Conservation (phyloP, 2,113 vertebrate species). For the Chunga burmeisteri region DNA sequence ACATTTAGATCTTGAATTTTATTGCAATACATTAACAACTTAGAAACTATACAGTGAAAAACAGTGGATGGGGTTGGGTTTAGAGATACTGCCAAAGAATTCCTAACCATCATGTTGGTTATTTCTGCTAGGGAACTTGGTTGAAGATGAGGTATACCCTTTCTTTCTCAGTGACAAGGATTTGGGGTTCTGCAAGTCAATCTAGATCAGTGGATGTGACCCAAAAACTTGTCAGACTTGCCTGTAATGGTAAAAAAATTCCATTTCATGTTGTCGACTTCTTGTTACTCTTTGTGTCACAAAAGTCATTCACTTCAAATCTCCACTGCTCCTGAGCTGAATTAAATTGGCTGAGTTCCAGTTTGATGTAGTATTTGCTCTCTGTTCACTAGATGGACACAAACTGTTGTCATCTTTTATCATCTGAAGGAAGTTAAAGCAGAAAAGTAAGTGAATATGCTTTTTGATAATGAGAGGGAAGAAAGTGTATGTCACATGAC, state of each 20-base stretch:
- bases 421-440: not conserved
- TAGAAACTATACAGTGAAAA: not conserved
- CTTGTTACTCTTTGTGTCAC: slow-evolving; percentile 43
- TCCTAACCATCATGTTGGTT: not conserved
- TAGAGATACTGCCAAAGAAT: not conserved
- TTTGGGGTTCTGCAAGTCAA: not conserved
- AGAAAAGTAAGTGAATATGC: not conserved
- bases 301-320: slow-evolving; percentile 41
- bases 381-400: not conserved
- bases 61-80: not conserved
- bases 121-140: not conserved
- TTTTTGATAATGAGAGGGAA: not conserved
- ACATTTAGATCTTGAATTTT: not conserved
- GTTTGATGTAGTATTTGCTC: slow-evolving; percentile 6
- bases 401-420: not conserved
- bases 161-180: not conserved
- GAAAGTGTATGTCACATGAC: not conserved
- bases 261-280: not conserved
- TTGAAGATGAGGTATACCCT: not conserved
- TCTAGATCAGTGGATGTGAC: slow-evolving; percentile 11
- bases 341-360: not conserved
- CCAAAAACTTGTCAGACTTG: slow-evolving; percentile 23
- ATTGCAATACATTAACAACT: not conserved
- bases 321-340: not conserved
- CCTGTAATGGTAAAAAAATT: slow-evolving; percentile 14